A percentile compares a stretch with the other conserved stretches of the same genome.
These are phyloP conservation scores for Drosophila infuscata DNA, from an alignment of 2,888 invertebrate genomes.

Conservation along the genomic window DNA sequence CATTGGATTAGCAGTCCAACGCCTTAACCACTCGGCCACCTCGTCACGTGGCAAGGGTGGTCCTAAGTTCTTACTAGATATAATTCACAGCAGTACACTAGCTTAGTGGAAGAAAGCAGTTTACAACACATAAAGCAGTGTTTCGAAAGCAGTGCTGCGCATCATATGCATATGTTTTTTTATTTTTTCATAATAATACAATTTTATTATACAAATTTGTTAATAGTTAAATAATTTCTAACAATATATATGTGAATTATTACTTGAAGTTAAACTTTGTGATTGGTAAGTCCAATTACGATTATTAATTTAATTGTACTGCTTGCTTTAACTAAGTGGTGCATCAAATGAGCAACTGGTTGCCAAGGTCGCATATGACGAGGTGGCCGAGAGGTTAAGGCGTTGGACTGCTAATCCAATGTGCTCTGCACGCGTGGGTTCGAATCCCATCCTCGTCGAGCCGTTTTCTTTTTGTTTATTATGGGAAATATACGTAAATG, in stretches of 20 bases:
- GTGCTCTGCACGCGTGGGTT: constrained; percentile 95
- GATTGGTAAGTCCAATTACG: neutral
- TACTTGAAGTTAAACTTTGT: neutral
- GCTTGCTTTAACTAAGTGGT: constrained; percentile 2
- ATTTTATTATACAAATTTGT: neutral
- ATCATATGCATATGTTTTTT: neutral
- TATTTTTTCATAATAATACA: neutral
- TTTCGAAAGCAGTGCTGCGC: neutral
- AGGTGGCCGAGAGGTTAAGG: constrained; percentile 95
- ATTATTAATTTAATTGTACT: constrained; percentile 9
- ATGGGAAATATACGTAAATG: neutral
- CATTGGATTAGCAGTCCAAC: constrained; percentile 95
- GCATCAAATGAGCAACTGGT: constrained; percentile 25
- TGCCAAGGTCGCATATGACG: constrained; percentile 85
- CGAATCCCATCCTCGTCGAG: constrained; percentile 94
- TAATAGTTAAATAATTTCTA: neutral
- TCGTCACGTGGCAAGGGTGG: constrained; percentile 91
- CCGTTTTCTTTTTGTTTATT: constrained; percentile 83
- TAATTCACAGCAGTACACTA: neutral
- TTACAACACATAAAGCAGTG: constrained; percentile 19
- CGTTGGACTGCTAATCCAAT: constrained; percentile 95
- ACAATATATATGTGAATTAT: neutral
- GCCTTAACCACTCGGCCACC: constrained; percentile 95
- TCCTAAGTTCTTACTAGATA: constrained; percentile 15
- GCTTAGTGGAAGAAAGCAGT: constrained; percentile 1